Evolutionary conservation across 2,113 vertebrate genomes (phyloP).

Genomic region (Pelmatolapia mariae): DNA sequence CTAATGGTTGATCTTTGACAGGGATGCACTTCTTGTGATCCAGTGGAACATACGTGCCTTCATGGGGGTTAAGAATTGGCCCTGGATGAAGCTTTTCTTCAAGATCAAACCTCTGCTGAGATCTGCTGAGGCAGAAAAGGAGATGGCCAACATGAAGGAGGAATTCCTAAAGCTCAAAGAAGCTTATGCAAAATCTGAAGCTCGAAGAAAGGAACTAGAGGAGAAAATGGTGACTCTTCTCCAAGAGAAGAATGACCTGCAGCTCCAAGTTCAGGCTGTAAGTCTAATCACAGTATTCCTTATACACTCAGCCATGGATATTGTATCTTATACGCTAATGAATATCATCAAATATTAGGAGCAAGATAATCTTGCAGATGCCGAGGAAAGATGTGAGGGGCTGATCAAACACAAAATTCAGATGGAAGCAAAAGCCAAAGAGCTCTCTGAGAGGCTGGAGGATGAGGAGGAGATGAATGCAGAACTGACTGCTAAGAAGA

Average conservation of each 20-base stretch:
- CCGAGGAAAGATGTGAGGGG: constrained; percentile 87
- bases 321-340: too few relatives aligned
- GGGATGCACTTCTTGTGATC: too few relatives aligned
- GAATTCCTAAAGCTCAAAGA: constrained; percentile 80
- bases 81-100: constrained; percentile 88
- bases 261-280: constrained; percentile 88
- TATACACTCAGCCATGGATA: too few relatives aligned
- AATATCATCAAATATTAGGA: too few relatives aligned
- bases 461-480: constrained; percentile 68
- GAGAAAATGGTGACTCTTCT: constrained; percentile 91
- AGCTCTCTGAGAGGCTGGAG: constrained; percentile 80
- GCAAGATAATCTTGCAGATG: constrained; percentile 87
- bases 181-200: constrained; percentile 84
- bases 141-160: constrained; percentile 82
- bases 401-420: constrained; percentile 90
- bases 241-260: constrained; percentile 91
- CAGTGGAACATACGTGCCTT: constrained; percentile 89
- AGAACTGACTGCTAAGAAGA: not conserved
- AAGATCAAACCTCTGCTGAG: constrained; percentile 89
- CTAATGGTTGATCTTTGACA: too few relatives aligned
- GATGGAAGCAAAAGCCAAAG: constrained; percentile 85
- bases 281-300: too few relatives aligned
- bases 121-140: constrained; percentile 83
- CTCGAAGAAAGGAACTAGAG: constrained; percentile 86
- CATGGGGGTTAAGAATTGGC: constrained; percentile 93